Conservation (phyloP, 2,113 vertebrate genomes). For the Tragelaphus imberbis region DNA sequence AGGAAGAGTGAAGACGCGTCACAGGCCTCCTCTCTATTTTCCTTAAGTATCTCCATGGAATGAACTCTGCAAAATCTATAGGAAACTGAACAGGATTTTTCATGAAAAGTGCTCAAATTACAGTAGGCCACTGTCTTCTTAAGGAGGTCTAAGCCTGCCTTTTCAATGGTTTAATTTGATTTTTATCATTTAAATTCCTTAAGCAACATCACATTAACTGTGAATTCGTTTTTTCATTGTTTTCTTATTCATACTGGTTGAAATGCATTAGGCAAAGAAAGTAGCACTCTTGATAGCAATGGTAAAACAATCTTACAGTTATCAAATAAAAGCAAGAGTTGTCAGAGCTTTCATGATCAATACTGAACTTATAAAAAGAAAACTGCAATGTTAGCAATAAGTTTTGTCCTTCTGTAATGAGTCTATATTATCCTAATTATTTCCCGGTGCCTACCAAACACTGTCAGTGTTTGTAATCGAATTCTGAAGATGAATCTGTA, state of each 20-base stretch:
- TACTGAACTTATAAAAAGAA: conserved; percentile 71
- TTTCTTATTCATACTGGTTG: conserved; percentile 73
- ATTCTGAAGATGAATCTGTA: conserved; percentile 68
- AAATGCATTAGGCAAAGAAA: conserved; percentile 66
- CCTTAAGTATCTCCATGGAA: conserved; percentile 80
- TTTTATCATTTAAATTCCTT: conserved; percentile 76
- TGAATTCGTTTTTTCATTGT: conserved; percentile 72
- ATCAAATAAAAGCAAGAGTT: conserved; percentile 3
- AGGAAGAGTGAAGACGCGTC: conserved; percentile 86
- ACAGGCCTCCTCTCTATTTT: conserved; percentile 28
- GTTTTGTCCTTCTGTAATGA: conserved; percentile 76
- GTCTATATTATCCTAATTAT: conserved; percentile 78
- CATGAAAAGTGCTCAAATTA: conserved; percentile 85
- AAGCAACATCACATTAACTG: conserved; percentile 74
- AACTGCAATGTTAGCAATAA: conserved; percentile 87
- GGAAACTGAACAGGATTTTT: conserved; percentile 87
- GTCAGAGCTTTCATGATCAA: conserved; percentile 7
- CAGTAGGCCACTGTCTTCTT: conserved; percentile 89
- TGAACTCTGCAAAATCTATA: conserved; percentile 90
- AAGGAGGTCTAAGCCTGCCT: conserved; percentile 89
- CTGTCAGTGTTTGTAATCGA: conserved; percentile 73
- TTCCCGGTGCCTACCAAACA: conserved; percentile 82
- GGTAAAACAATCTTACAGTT: conserved; percentile 56
- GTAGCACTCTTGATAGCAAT: conserved; percentile 76
- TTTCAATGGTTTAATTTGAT: conserved; percentile 75